Conservation (phyloP, 2,888 invertebrate species). For the Clanis bilineata region DNA sequence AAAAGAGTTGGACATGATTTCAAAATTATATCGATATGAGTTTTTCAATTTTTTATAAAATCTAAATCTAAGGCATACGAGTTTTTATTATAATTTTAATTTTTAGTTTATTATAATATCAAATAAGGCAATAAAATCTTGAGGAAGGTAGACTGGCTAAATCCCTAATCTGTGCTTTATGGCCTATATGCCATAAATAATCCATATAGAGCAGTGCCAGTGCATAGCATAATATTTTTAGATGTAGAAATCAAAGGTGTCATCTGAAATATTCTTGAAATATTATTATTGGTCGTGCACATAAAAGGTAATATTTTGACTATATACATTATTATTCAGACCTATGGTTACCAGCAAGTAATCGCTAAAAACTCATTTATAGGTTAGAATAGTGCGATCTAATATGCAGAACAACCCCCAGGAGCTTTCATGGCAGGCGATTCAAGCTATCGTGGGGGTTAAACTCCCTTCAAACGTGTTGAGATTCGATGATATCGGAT, state of each 20-base stretch:
- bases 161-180: slow-evolving; percentile 13
- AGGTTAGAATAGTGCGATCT: slow-evolving; percentile 82
- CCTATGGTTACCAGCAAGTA: slow-evolving; percentile 53
- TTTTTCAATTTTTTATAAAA: too few species aligned
- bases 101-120: too few species aligned
- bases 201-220: slow-evolving; percentile 31
- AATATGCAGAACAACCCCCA: slow-evolving; percentile 83
- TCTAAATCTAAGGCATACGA: too few species aligned
- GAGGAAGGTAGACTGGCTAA: too few species aligned
- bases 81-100: too few species aligned
- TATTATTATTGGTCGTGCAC: slow-evolving; percentile 57
- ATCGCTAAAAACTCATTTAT: slow-evolving; percentile 76
- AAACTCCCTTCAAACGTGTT: slow-evolving; percentile 79
- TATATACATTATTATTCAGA: slow-evolving; percentile 32
- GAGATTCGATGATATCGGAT: slow-evolving; percentile 79
- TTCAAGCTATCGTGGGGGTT: slow-evolving; percentile 81
- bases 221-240: slow-evolving; percentile 79
- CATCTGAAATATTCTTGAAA: slow-evolving; percentile 64
- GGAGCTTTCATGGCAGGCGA: slow-evolving; percentile 83
- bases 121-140: too few species aligned
- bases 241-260: slow-evolving; percentile 80
- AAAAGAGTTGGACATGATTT: too few species aligned
- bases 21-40: too few species aligned
- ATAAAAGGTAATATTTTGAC: slow-evolving; percentile 66
- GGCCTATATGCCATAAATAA: slow-evolving; percentile 8